These are phyloP conservation scores for Ypsolopha sequella DNA, from an alignment of 2,888 invertebrate genomes.

Conservation along the genomic window DNA sequence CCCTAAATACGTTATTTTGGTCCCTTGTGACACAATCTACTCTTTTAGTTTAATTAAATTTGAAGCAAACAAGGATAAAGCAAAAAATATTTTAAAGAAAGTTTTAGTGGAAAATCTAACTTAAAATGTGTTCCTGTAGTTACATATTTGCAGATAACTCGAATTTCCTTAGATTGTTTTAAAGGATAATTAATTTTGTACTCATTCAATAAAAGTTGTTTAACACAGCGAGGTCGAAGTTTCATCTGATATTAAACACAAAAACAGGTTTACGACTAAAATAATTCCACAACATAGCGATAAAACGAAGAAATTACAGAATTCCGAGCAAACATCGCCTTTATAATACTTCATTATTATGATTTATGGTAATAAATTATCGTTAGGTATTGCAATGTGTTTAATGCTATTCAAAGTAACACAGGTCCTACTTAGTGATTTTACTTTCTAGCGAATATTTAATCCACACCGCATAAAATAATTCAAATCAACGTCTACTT, in stretches of 20 bases:
- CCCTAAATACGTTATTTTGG: too few relatives aligned
- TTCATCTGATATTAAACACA: conserved; percentile 30
- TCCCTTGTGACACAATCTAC: too few relatives aligned
- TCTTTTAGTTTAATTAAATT: too few relatives aligned
- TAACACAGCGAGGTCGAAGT: conserved; percentile 19
- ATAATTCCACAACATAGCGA: conserved; percentile 10
- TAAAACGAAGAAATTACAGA: conserved; percentile 18
- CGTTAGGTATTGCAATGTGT: not conserved
- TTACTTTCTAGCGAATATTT: not conserved
- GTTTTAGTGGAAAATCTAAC: too few relatives aligned
- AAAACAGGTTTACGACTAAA: conserved; percentile 31
- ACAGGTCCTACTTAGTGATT: not conserved
- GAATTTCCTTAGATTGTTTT: too few relatives aligned
- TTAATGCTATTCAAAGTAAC: not conserved
- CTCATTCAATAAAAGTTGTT: too few relatives aligned
- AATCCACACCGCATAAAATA: too few relatives aligned
- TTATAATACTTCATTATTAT: conserved; percentile 10
- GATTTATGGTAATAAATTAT: conserved; percentile 14
- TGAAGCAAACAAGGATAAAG: too few relatives aligned
- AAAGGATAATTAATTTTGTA: not conserved
- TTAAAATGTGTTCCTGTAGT: too few relatives aligned
- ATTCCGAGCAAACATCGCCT: conserved; percentile 13
- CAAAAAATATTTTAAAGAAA: too few relatives aligned
- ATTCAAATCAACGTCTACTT: too few relatives aligned
- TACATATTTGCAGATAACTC: too few relatives aligned